Percentiles rank a stretch among this genome's conserved stretches.
Evolutionary conservation across 2,888 invertebrate species (phyloP).

Genomic region (Acleris laterana): DNA sequence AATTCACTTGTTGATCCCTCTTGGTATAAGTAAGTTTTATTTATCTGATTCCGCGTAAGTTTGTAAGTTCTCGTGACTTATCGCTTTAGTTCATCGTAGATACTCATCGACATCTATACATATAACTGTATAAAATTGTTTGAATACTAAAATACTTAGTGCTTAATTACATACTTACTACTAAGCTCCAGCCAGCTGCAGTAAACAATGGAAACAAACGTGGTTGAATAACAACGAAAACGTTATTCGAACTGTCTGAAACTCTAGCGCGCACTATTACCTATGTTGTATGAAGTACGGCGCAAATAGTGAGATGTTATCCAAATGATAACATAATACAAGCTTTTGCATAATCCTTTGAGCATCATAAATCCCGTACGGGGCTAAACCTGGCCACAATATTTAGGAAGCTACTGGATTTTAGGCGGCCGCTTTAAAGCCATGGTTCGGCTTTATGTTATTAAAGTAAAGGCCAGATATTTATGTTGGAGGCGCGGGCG

Average conservation of each 20-base stretch:
- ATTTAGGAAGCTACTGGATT: slow-evolving; percentile 64
- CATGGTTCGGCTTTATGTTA: slow-evolving; percentile 59
- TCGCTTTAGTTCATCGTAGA: slow-evolving; percentile 38
- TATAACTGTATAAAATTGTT: background rate
- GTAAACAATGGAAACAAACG: too few relatives aligned
- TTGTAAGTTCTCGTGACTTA: slow-evolving; percentile 49
- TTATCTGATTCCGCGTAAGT: slow-evolving; percentile 55
- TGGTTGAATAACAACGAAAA: too few relatives aligned
- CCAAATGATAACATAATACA: slow-evolving; percentile 43
- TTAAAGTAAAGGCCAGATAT: slow-evolving; percentile 66
- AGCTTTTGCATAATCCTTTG: slow-evolving; percentile 63
- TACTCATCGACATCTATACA: background rate
- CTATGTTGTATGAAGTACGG: slow-evolving; percentile 6
- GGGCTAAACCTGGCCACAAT: slow-evolving; percentile 64
- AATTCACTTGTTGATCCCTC: slow-evolving; percentile 78
- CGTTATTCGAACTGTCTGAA: too few relatives aligned
- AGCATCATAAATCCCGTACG: slow-evolving; percentile 67
- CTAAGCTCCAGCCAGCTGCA: too few relatives aligned
- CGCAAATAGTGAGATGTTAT: slow-evolving; percentile 51
- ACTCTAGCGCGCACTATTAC: background rate
- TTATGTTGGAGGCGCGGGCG: slow-evolving; percentile 60
- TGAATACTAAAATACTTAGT: too few relatives aligned
- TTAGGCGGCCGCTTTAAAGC: slow-evolving; percentile 58
- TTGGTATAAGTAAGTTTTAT: slow-evolving; percentile 54
- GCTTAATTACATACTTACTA: too few relatives aligned